Percentiles rank a stretch among this genome's conserved stretches.
phyloP scores from a whole-genome alignment of 2,888 invertebrate species.

The Oxystoma pomonae region DNA sequence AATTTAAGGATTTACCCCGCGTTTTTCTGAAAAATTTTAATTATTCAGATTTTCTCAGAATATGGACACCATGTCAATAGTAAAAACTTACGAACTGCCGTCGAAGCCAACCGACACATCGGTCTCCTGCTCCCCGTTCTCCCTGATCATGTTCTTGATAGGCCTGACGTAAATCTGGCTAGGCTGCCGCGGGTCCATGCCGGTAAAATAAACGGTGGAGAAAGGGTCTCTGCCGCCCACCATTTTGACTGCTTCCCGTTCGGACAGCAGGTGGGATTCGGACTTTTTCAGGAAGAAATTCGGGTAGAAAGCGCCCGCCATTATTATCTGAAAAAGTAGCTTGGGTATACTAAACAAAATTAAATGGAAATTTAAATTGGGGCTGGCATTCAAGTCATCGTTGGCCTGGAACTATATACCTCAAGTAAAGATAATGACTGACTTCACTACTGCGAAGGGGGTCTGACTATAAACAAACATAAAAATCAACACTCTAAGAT shows the following conservation, averaged over 20 bases:
- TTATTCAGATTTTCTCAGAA: background rate
- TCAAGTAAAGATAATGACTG: no score
- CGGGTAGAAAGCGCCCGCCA: slow-evolving; percentile 90
- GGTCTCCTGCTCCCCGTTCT: slow-evolving; percentile 44
- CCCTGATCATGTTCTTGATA: slow-evolving; percentile 56
- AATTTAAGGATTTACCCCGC: no score
- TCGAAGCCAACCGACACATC: slow-evolving; percentile 52
- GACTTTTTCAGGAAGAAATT: slow-evolving; percentile 71
- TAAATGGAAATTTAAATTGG: no score
- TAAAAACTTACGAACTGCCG: slow-evolving; percentile 48
- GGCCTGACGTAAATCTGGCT: slow-evolving; percentile 63
- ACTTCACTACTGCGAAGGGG: no score
- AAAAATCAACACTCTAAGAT: no score
- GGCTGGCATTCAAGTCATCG: no score
- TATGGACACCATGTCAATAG: background rate
- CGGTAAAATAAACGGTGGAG: slow-evolving; percentile 65
- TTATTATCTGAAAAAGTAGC: no score
- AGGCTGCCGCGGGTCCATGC: slow-evolving; percentile 62
- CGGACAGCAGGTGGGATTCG: slow-evolving; percentile 55
- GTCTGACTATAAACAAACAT: no score
- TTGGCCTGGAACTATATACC: no score
- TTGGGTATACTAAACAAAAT: no score
- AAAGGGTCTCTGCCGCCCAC: slow-evolving; percentile 73
- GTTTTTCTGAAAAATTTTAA: no score
- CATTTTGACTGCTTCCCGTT: slow-evolving; percentile 60